Percentiles rank a stretch among this genome's conserved stretches.
Conservation (phyloP, 2,888 invertebrate genomes). For the Aphodius granarius region DNA sequence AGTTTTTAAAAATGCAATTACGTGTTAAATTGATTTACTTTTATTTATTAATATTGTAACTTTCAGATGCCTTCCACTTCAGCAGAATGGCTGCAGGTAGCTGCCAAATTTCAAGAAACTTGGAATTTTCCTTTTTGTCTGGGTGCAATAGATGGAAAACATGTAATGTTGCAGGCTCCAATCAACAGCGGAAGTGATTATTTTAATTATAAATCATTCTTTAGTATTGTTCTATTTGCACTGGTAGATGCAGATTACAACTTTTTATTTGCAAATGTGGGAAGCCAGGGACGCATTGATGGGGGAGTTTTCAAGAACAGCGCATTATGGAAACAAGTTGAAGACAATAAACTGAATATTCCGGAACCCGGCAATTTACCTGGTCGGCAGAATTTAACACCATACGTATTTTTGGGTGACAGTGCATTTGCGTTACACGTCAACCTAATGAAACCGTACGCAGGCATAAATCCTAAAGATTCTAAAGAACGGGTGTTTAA, state of each 20-base stretch:
- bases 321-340: not conserved
- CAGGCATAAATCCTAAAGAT: no score
- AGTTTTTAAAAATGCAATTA: no score
- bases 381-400: no score
- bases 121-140: slow-evolving; percentile 37
- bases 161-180: slow-evolving; percentile 40
- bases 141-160: slow-evolving; percentile 41
- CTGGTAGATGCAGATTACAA: slow-evolving; percentile 20
- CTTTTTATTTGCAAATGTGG: slow-evolving; percentile 29
- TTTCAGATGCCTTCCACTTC: slow-evolving; percentile 2
- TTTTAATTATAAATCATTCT: slow-evolving; percentile 41
- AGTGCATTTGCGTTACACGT: no score
- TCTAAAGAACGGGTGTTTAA: no score
- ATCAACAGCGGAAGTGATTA: slow-evolving; percentile 36
- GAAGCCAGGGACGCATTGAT: slow-evolving; percentile 21
- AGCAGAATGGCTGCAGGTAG: slow-evolving; percentile 36
- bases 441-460: no score
- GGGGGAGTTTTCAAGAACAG: slow-evolving; percentile 3
- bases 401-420: no score
- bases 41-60: slow-evolving; percentile 1
- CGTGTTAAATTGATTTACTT: no score
- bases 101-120: slow-evolving; percentile 34
- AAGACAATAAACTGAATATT: not conserved
- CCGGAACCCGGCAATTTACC: no score
- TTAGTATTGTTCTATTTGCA: slow-evolving; percentile 22